Percentiles rank a stretch among this genome's conserved stretches.
Conservation (phyloP, 2,797 vertebrate genomes). For the Ispidina lecontei region DNA sequence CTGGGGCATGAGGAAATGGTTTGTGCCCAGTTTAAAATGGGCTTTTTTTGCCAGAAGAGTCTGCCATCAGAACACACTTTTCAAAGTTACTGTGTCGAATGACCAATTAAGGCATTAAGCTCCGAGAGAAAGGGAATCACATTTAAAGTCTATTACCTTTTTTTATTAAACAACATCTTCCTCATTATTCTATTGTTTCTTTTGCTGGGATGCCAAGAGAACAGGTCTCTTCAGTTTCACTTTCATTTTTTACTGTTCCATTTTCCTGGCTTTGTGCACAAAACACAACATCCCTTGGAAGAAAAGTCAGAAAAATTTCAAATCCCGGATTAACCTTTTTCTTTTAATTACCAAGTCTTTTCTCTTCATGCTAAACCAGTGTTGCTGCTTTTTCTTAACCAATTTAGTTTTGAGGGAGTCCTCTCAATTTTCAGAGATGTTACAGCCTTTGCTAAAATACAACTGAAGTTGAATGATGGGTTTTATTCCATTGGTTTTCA, state of each 20-base stretch:
- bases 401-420: background rate
- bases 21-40: background rate
- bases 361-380: background rate
- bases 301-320: background rate
- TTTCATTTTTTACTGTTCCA: conserved; percentile 27
- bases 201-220: background rate
- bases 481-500: background rate
- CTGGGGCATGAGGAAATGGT: background rate
- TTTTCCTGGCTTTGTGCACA: background rate
- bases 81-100: background rate
- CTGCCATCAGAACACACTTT: background rate
- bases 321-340: background rate
- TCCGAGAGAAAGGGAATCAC: background rate
- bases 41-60: background rate
- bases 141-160: background rate
- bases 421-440: background rate
- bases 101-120: background rate
- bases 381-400: background rate
- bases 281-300: background rate
- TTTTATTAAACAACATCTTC: background rate
- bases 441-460: background rate
- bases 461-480: background rate
- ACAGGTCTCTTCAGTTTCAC: background rate
- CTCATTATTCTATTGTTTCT: background rate
- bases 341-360: background rate